Evolutionary conservation across 2,888 invertebrate genomes (phyloP).

Genomic region (Lutraria lutraria): DNA sequence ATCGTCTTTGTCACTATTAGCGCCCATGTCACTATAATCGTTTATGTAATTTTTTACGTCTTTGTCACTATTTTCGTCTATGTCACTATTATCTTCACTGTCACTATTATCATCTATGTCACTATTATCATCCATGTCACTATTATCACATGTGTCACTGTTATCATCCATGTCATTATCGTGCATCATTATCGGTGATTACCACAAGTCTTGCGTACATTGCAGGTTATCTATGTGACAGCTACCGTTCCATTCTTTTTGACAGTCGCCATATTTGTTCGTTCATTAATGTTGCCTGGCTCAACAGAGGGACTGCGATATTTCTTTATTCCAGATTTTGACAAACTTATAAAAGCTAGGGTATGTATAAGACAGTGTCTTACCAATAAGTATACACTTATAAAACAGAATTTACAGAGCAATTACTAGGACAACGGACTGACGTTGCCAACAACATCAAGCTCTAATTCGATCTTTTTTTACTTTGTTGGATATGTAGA

Average conservation of each 20-base stretch:
- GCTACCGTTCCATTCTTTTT: conserved; percentile 21
- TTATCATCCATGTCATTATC: not conserved
- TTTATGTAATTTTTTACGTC: too few species aligned
- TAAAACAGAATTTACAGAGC: too few species aligned
- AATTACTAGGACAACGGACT: too few species aligned
- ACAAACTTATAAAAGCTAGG: conserved; percentile 25
- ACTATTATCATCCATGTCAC: not conserved
- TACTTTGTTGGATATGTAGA: too few species aligned
- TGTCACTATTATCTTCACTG: too few species aligned
- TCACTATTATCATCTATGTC: not conserved
- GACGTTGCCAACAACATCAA: too few species aligned
- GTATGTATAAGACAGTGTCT: conserved; percentile 1
- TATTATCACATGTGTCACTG: not conserved
- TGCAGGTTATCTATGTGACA: conserved; percentile 46
- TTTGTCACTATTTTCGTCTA: too few species aligned
- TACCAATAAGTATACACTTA: too few species aligned
- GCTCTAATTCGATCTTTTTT: too few species aligned
- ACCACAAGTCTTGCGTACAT: not conserved
- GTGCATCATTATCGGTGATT: not conserved
- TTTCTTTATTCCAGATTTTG: conserved; percentile 41
- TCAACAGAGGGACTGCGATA: conserved; percentile 33
- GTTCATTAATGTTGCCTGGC: conserved; percentile 34
- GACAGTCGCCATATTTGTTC: conserved; percentile 31
- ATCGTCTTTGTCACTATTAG: too few species aligned
- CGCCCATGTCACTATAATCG: too few species aligned